phyloP scores from a whole-genome alignment of 2,113 vertebrate species.

The Athene noctua region DNA sequence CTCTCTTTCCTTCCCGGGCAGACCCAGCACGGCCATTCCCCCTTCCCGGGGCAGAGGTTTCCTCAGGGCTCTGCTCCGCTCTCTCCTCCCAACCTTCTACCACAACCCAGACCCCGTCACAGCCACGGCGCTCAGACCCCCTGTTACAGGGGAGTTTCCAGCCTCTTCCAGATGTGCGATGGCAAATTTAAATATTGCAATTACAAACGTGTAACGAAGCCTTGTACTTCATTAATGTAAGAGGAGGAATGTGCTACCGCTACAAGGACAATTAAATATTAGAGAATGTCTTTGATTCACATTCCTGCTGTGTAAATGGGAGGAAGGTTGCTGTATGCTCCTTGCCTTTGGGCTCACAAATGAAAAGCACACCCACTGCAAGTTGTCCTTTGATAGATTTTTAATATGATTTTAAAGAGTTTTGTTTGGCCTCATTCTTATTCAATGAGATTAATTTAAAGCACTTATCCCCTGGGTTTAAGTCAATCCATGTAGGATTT shows the following conservation, averaged over 20 bases:
- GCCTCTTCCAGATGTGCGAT: constrained; percentile 51
- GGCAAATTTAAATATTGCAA: constrained; percentile 65
- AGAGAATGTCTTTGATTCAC: constrained; percentile 73
- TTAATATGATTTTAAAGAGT: constrained; percentile 96
- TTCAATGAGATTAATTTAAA: constrained; percentile 97
- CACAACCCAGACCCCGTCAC: not conserved
- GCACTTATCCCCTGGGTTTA: constrained; percentile 95
- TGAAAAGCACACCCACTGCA: constrained; percentile 79
- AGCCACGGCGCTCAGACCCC: not conserved
- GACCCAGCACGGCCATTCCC: not conserved
- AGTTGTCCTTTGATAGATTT: constrained; percentile 95
- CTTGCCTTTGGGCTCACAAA: constrained; percentile 55
- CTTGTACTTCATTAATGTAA: constrained; percentile 78
- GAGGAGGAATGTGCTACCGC: constrained; percentile 53
- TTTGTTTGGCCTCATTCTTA: constrained; percentile 91
- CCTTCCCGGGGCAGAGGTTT: not conserved
- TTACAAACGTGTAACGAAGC: constrained; percentile 64
- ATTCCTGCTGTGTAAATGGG: constrained; percentile 74
- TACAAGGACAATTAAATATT: constrained; percentile 78
- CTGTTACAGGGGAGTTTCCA: not conserved
- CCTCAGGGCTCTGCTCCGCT: not conserved
- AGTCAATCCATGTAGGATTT: constrained; percentile 89
- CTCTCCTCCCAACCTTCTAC: not conserved
- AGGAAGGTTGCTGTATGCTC: constrained; percentile 44
- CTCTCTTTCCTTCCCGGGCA: not conserved